A percentile compares a stretch with the other conserved stretches of the same genome.
Evolutionary conservation across 1,140 invertebrate species (phyloP).

Genomic region (Spodoptera litura): DNA sequence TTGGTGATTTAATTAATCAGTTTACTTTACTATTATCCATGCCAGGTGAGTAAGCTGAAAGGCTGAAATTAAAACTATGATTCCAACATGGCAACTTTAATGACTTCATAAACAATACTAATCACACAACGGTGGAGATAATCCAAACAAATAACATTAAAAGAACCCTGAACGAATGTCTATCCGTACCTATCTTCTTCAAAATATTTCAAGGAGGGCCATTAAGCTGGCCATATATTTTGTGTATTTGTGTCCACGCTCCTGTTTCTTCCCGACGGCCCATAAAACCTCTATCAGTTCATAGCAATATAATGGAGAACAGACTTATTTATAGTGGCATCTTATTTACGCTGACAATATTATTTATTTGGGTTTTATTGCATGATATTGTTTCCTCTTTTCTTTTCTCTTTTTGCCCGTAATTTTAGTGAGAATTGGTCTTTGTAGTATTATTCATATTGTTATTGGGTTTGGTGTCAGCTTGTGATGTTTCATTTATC

Average conservation of each 20-base stretch:
- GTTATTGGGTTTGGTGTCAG: too few species aligned
- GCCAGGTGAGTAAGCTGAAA: too few species aligned
- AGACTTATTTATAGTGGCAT: slow-evolving; percentile 14
- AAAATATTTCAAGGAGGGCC: slow-evolving; percentile 21
- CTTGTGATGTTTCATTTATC: too few species aligned
- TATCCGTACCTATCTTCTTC: background rate
- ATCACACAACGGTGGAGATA: too few species aligned
- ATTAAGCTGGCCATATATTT: slow-evolving; percentile 20
- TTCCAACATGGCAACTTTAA: too few species aligned
- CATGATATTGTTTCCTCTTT: slow-evolving; percentile 12
- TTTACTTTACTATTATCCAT: too few species aligned
- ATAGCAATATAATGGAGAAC: slow-evolving; percentile 26
- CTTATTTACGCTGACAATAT: slow-evolving; percentile 35
- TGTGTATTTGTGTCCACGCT: slow-evolving; percentile 19
- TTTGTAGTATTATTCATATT: too few species aligned
- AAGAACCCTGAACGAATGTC: background rate
- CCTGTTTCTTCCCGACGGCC: slow-evolving; percentile 20
- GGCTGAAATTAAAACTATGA: too few species aligned
- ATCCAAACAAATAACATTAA: too few species aligned
- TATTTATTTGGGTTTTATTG: slow-evolving; percentile 33
- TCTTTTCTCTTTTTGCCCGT: slow-evolving; percentile 3
- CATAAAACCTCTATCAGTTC: slow-evolving; percentile 31
- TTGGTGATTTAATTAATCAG: too few species aligned
- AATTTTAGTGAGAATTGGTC: too few species aligned
- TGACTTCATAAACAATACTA: too few species aligned